These are phyloP conservation scores for Acanthopleura granulata DNA, from an alignment of 2,888 invertebrate species.

Conservation along the genomic window DNA sequence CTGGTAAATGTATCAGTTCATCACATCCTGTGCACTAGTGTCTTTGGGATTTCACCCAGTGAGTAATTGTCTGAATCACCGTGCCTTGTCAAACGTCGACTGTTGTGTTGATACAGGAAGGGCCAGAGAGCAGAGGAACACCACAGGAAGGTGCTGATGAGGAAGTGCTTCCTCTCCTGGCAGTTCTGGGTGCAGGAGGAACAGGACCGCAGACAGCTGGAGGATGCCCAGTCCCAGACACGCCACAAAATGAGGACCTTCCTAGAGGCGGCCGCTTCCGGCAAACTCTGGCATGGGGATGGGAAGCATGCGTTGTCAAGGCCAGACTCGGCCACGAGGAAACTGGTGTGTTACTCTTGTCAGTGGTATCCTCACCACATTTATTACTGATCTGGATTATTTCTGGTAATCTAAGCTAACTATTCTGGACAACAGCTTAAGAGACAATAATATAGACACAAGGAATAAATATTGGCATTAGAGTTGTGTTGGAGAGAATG, in stretches of 20 bases:
- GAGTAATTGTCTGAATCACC: too few relatives aligned
- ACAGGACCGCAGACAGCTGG: slow-evolving; percentile 46
- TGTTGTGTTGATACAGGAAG: slow-evolving; percentile 42
- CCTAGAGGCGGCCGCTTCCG: slow-evolving; percentile 60
- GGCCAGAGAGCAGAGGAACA: slow-evolving; percentile 51
- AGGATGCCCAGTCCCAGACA: slow-evolving; percentile 52
- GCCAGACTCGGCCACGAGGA: slow-evolving; percentile 20
- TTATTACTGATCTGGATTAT: too few relatives aligned
- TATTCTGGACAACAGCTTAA: too few relatives aligned
- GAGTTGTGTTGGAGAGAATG: too few relatives aligned
- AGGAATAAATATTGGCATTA: too few relatives aligned
- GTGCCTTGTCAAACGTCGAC: too few relatives aligned
- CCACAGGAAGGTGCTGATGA: slow-evolving; percentile 39
- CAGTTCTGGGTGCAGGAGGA: slow-evolving; percentile 52
- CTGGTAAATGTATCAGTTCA: too few relatives aligned
- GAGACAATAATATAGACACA: too few relatives aligned
- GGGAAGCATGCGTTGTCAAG: background rate
- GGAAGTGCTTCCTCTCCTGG: slow-evolving; percentile 54
- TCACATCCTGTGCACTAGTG: too few relatives aligned
- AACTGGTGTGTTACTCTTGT: slow-evolving; percentile 22
- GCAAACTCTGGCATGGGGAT: slow-evolving; percentile 40
- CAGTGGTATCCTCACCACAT: background rate
- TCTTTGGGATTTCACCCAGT: too few relatives aligned
- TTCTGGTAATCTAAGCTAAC: too few relatives aligned
- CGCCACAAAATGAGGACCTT: slow-evolving; percentile 64